Percentiles rank a stretch among this genome's conserved stretches.
These are phyloP conservation scores for Zoanthus sansibaricus DNA, from an alignment of 92 coral and sea anemone genomes.

Conservation along the genomic window DNA sequence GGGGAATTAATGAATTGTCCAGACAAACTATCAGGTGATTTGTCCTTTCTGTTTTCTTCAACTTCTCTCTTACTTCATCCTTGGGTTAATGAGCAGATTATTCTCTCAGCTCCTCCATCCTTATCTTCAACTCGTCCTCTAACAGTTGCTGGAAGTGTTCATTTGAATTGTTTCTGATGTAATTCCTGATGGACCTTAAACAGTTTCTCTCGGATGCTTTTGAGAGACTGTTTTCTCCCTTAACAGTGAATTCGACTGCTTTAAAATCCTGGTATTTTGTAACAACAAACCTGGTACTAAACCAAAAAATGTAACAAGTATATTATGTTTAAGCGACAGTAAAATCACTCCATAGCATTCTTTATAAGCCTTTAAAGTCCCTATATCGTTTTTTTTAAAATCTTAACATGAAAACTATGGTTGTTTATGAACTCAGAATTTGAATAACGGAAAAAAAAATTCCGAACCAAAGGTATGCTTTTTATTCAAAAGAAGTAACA, in stretches of 20 bases:
- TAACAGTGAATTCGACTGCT: constrained; percentile 22
- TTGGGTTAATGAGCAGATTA: constrained; percentile 2
- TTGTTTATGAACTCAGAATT: no score
- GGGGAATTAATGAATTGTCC: constrained; percentile 20
- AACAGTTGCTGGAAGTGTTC: constrained; percentile 16
- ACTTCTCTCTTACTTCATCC: constrained; percentile 41
- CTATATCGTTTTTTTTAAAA: no score
- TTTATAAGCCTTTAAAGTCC: no score
- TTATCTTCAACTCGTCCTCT: constrained; percentile 10
- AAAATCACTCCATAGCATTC: no score
- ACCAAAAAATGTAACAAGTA: constrained; percentile 4
- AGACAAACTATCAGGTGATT: constrained; percentile 29
- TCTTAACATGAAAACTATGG: no score
- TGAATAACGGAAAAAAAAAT: no score
- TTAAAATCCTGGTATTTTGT: constrained; percentile 6
- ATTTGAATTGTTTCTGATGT: constrained; percentile 34
- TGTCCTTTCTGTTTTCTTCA: constrained; percentile 41
- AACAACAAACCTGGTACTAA: constrained; percentile 34
- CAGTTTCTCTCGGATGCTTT: constrained; percentile 34
- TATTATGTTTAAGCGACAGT: not conserved
- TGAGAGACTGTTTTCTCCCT: constrained; percentile 55
- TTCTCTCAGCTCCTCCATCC: constrained; percentile 40
- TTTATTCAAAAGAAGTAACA: no score
- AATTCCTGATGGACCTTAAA: constrained; percentile 23
- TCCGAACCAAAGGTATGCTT: no score